Evolutionary conservation across 2,113 vertebrate genomes (phyloP), one percentile per base, ranked within the genome.

Genomic region (Tupaia chinensis): DNA sequence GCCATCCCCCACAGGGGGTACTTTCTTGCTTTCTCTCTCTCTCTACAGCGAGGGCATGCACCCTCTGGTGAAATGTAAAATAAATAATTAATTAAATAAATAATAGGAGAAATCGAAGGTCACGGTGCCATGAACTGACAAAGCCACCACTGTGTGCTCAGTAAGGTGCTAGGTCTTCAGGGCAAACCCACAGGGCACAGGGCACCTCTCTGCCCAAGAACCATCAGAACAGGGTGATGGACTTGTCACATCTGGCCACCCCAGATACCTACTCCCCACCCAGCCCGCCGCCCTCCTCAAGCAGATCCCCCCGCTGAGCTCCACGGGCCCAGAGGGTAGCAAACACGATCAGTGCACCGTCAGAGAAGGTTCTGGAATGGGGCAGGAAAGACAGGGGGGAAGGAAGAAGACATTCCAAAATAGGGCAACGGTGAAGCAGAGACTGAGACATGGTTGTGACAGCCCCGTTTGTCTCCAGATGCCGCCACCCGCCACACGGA

Each of bases 401-500:
- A 95, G 53, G 27, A 63, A 20, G 53, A 44, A 77, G 60, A 27
- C 16, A 11, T 22, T 68, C 61, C 68, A 2, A 29, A 83, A 9
- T 7, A 3, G 23, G 20, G 34, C 9, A 76, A 6, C 34, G 3
- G 15, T 11, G 7, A 69, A 53, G 89, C 1, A 0, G 81, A 88
- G 82, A n/a, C 20, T 0, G 0, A 6, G 54, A 66, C 0, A 0
- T 17, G 22, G 3, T 0, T 0, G 3, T 1, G 79, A 19, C 74
- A n/a, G 11, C 3, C 27, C n/a, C 2, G 12, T 56, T 1, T 0
- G 3, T 22, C 5, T 9, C 32, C 10, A 1, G 34, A 2, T 1
- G 9, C 63, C 89, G 4, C 0, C 0, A 8, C 16, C 63, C 63
- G 0, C 27, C 0, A 0, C 60, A 6, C 0, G 0, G 0, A 0